Conservation (phyloP, 2,113 vertebrate species). For the Microcebus tavaratra region DNA sequence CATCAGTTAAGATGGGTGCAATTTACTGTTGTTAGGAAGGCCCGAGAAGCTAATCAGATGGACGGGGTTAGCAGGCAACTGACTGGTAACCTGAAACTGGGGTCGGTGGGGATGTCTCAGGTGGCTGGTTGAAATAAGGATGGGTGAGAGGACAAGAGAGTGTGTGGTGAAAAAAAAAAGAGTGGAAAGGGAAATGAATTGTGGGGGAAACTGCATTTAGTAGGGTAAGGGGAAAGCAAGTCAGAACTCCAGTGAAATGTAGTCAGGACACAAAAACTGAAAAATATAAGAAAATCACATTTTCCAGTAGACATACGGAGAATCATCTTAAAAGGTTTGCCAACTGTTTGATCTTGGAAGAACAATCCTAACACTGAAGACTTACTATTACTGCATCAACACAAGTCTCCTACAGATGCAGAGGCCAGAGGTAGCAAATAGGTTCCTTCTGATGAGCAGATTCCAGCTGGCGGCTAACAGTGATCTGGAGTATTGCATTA, state of each 20-base stretch:
- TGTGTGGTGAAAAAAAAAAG: neutral
- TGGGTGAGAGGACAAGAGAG: neutral
- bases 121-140: neutral
- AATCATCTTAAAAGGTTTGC: slow-evolving; percentile 26
- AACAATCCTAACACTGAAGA: slow-evolving; percentile 12
- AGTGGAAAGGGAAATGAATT: neutral
- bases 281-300: slow-evolving; percentile 39
- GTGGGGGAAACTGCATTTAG: neutral
- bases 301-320: neutral
- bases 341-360: neutral
- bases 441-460: neutral
- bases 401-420: neutral
- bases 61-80: neutral
- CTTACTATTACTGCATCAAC: neutral
- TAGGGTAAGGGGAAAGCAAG: neutral
- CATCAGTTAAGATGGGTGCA: neutral
- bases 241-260: neutral
- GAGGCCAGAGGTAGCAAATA: neutral
- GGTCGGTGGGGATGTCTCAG: neutral
- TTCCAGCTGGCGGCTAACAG: neutral
- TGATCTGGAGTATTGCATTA: neutral
- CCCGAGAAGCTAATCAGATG: neutral
- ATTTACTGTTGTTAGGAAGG: neutral
- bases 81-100: neutral
- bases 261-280: neutral